phyloP scores from a whole-genome alignment of 2,797 vertebrate species.

The Poeciliopsis paucimaculata region DNA sequence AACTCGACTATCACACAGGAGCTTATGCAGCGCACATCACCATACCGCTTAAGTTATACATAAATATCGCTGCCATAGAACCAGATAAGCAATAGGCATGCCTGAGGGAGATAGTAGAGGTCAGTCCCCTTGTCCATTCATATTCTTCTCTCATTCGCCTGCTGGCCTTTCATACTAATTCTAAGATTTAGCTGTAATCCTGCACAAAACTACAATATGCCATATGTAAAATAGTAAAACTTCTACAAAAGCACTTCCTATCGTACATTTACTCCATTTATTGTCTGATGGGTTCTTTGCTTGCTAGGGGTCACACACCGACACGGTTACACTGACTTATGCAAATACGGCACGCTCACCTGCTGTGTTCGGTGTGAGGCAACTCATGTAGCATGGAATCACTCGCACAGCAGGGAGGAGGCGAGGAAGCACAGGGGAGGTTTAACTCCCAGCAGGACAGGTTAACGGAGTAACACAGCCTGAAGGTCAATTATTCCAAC shows the following conservation, averaged over 20 bases:
- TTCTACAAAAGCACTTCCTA: conserved; percentile 44
- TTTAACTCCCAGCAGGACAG: conserved; percentile 76
- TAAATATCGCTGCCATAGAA: conserved; percentile 71
- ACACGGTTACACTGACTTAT: conserved; percentile 67
- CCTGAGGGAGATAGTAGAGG: conserved; percentile 68
- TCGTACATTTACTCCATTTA: conserved; percentile 52
- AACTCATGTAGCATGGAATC: conserved; percentile 53
- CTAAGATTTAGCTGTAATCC: conserved; percentile 81
- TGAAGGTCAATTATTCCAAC: conserved; percentile 75
- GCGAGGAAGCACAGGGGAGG: conserved; percentile 44
- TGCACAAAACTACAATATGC: conserved; percentile 64
- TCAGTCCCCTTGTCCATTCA: conserved; percentile 75
- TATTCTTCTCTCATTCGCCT: conserved; percentile 60
- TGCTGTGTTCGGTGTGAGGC: conserved; percentile 57
- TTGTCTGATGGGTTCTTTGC: conserved; percentile 54
- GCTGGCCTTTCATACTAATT: conserved; percentile 81
- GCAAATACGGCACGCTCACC: conserved; percentile 68
- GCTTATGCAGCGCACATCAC: conserved; percentile 65
- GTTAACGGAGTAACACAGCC: conserved; percentile 69
- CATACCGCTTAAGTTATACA: conserved; percentile 68
- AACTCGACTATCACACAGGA: conserved; percentile 71
- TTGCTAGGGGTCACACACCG: conserved; percentile 58
- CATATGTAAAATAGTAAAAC: conserved; percentile 62
- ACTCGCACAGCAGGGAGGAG: conserved; percentile 30
- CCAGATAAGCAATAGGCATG: conserved; percentile 74